A percentile compares a stretch with the other conserved stretches of the same genome.
Evolutionary conservation across 2,888 invertebrate genomes (phyloP).

Genomic region (Cephus spinipes): DNA sequence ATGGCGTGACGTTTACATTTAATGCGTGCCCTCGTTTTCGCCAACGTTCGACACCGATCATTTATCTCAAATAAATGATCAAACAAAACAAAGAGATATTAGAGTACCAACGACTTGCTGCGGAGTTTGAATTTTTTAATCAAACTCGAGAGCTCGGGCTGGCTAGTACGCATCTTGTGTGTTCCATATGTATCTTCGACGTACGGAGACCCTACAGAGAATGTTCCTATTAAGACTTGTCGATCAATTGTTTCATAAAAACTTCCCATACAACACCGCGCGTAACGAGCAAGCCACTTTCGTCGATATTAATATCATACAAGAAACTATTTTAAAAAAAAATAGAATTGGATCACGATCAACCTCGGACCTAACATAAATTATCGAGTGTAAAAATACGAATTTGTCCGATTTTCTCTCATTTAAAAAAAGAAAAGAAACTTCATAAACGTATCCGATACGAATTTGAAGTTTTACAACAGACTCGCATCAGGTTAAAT

Average conservation of each 20-base stretch:
- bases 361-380: neutral
- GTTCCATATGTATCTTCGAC: slow-evolving; percentile 8
- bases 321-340: neutral
- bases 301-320: neutral
- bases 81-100: slow-evolving; percentile 2
- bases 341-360: neutral
- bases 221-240: slow-evolving; percentile 29
- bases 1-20: neutral
- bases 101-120: slow-evolving; percentile 33
- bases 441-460: neutral
- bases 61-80: neutral
- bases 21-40: neutral
- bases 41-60: neutral
- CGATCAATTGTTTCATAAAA: neutral
- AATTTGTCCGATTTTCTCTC: neutral
- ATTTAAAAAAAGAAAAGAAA: neutral
- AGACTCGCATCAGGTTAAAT: neutral
- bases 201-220: slow-evolving; percentile 24
- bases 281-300: neutral
- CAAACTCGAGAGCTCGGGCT: slow-evolving; percentile 55
- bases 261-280: neutral
- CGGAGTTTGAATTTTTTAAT: slow-evolving; percentile 28
- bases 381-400: neutral
- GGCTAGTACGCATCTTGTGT: slow-evolving; percentile 44
- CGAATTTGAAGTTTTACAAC: neutral